These are phyloP conservation scores for Eupeodes luniger DNA, from an alignment of 2,888 invertebrate genomes.

Conservation along the genomic window DNA sequence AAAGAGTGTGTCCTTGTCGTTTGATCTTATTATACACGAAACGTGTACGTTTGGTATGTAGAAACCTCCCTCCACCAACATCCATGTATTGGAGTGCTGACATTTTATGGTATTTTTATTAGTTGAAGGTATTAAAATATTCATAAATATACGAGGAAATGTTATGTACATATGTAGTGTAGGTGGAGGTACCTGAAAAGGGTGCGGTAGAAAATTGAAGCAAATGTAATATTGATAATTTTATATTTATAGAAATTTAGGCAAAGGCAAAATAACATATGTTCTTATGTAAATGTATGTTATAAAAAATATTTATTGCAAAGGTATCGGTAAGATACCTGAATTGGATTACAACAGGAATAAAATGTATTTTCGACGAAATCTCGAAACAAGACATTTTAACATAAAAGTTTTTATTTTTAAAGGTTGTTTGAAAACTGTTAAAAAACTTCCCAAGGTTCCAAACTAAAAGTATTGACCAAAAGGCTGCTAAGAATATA, in stretches of 20 bases:
- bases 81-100: slow-evolving; percentile 7
- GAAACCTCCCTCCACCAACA: neutral
- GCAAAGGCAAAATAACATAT: neutral
- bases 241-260: neutral
- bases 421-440: no score
- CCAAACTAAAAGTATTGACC: no score
- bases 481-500: no score
- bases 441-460: no score
- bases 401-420: no score
- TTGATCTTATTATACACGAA: slow-evolving; percentile 33
- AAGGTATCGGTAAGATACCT: neutral
- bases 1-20: slow-evolving; percentile 21
- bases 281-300: no score
- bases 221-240: neutral
- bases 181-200: neutral
- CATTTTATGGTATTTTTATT: slow-evolving; percentile 29
- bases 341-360: slow-evolving; percentile 12
- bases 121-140: slow-evolving; percentile 27
- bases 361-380: neutral
- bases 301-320: neutral
- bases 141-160: slow-evolving; percentile 3
- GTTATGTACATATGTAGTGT: no score
- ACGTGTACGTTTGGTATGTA: neutral
- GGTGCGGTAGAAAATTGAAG: slow-evolving; percentile 3
- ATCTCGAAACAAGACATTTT: neutral